phyloP scores from a whole-genome alignment of 2,888 invertebrate genomes.

The Rhagophthalmus giganteus region DNA sequence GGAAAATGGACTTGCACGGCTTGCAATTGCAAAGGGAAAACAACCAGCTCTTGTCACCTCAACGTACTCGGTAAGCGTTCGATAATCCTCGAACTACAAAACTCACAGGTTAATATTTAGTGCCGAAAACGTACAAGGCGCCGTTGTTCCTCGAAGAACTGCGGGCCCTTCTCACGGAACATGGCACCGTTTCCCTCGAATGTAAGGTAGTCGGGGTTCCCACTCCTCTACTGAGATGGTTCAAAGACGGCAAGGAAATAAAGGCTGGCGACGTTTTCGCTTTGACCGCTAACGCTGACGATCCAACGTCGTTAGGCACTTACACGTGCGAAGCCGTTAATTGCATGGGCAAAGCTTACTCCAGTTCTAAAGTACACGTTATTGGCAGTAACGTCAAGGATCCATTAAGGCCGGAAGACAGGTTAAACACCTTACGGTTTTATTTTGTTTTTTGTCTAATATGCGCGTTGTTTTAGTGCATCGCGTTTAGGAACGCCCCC shows the following conservation, averaged over 20 bases:
- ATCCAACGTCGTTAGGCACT: conserved; percentile 83
- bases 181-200: conserved; percentile 86
- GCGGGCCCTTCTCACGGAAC: conserved; percentile 79
- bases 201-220: conserved; percentile 93
- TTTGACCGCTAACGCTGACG: conserved; percentile 79
- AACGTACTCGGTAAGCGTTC: conserved; percentile 69
- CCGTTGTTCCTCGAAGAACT: conserved; percentile 87
- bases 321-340: conserved; percentile 88
- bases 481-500: conserved; percentile 71
- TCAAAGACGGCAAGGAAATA: conserved; percentile 84
- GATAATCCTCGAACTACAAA: background rate
- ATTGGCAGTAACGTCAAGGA: conserved; percentile 74
- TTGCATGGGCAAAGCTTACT: conserved; percentile 84
- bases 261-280: conserved; percentile 90
- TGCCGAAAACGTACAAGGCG: conserved; percentile 85
- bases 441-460: too few species aligned
- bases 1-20: conserved; percentile 86
- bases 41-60: conserved; percentile 75
- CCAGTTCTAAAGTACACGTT: conserved; percentile 82
- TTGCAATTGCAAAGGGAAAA: conserved; percentile 73
- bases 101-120: conserved; percentile 51
- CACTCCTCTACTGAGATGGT: conserved; percentile 70
- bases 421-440: too few species aligned
- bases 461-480: background rate
- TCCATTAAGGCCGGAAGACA: conserved; percentile 68